Base-by-base conservation (phyloP, 2,113 vertebrate genomes). In the Gavia stellata region DNA sequence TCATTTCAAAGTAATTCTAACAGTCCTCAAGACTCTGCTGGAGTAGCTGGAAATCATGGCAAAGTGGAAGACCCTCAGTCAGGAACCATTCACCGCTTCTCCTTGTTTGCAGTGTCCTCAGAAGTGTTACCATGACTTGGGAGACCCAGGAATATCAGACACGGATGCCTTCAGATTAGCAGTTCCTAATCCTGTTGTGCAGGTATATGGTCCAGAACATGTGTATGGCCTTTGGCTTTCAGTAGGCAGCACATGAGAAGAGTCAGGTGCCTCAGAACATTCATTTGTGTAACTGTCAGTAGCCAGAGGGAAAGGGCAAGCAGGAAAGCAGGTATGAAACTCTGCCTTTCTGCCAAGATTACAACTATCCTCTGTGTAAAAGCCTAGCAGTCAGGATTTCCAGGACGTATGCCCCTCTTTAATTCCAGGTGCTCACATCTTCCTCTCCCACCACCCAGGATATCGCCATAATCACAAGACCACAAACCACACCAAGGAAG, bases 81-180 rank as follows among this genome's bases (percentile, higher is more conserved):
- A 61, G 44, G 38, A 92, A 19, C 14, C 20, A 52, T 56, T 82
- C 18, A 47, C 16, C 1, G 0, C 21, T 82, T 28, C n/a, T 74
- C 7, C 9, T 58, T 3, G 2, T 94, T 68, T 52, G 18, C 53
- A 44, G 17, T 25, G 12, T 40, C 63, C 42, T 79, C 55, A 79
- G 29, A 59, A 63, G 34, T 4, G 12, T 11, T 80, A 42, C 9
- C 12, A 5, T 10, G 55, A 80, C 40, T 47, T 50, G 29, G 21
- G n/a, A 73, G 8, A 78, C 3, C 3, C 67, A 62, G 42, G 55
- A 84, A 52, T 26, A 91, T 38, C 9, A 74, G 50, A 53, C 3
- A 45, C 0, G 0, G 28, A 25, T 45, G 9, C 25, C 38, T 70
- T 70, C 55, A 49, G 42, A 86, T 26, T 5, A 65, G 58, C 28